Conservation (phyloP, 2,888 invertebrate species). For the Cephus pygmeus region DNA sequence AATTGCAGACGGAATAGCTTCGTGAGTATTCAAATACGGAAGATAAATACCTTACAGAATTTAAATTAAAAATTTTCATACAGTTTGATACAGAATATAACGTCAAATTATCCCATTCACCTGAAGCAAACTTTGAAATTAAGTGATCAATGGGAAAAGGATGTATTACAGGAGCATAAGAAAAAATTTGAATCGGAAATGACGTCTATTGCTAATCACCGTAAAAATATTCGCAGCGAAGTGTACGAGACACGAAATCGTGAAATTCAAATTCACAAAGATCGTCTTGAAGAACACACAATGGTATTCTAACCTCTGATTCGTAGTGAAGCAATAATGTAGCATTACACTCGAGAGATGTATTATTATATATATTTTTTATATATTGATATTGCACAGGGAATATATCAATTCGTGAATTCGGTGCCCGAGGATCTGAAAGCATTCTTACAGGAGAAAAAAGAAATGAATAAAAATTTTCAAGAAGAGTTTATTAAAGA, state of each 20-base stretch:
- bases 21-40: neutral
- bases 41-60: neutral
- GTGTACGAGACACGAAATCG: slow-evolving; percentile 26
- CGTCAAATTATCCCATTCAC: slow-evolving; percentile 18
- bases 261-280: slow-evolving; percentile 30
- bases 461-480: slow-evolving; percentile 16
- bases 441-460: slow-evolving; percentile 5
- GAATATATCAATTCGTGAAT: neutral
- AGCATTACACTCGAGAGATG: neutral
- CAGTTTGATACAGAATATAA: slow-evolving; percentile 29
- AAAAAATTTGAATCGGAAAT: slow-evolving; percentile 22
- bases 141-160: slow-evolving; percentile 27
- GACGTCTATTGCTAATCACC: slow-evolving; percentile 18
- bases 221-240: slow-evolving; percentile 21
- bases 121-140: slow-evolving; percentile 20
- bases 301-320: slow-evolving; percentile 18
- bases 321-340: neutral
- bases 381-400: neutral
- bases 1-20: neutral
- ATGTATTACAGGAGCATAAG: slow-evolving; percentile 17
- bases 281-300: slow-evolving; percentile 31
- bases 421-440: neutral
- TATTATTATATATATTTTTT: neutral
- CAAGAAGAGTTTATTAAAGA: slow-evolving; percentile 1
- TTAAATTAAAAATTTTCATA: neutral